Base-by-base conservation (phyloP, 1,140 invertebrate genomes). In the Lerema accius region DNA sequence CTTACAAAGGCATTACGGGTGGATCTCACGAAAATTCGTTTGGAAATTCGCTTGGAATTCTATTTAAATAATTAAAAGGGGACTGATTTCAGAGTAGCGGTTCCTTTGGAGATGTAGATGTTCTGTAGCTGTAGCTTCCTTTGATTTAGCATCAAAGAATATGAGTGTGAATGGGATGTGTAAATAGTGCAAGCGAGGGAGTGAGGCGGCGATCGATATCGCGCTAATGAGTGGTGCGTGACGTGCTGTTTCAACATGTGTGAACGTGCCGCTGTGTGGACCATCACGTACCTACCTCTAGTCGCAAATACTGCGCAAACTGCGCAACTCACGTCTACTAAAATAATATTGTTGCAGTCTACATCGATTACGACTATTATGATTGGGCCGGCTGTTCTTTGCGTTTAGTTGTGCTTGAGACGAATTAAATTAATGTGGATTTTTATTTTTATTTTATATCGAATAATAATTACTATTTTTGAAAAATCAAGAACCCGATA, bases 51-150 rank as follows among this genome's bases (percentile, higher is more conserved):
- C 62, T 70, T 67, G 63, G 67, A 77, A 71, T 65, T 65, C 66
- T 23, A 23, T 23, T 37, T 67, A 74, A 72, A 78, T 78, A 74
- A 78, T 78, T 74, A 66, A 74, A 70, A 74, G 67, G 64, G 63
- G 65, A 63, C 46, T 67, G 65, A 70, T 73, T 69, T 66, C 62
- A 58, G 49, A 40, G 55, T 58, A 69, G 46, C 50, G 45, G n/a
- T 37, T 37, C n/a, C 7, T 0, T 11, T 11, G 28, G 28, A 32
- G 7, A 4, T 32, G 28, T 32, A 32, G 7, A 32, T 32, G 28
- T 32, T 32, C 28, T 9, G 64, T 63, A 69, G 63, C n/a, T n/a
- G n/a, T n/a, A n/a, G n/a, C n/a, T n/a, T n/a, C n/a, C n/a, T 50
- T 69, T 62, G 53, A 43, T 65, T 49, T 53, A 51, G 49, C 62